phyloP scores from a whole-genome alignment of 1,140 invertebrate genomes.

The Cotesia glomerata region DNA sequence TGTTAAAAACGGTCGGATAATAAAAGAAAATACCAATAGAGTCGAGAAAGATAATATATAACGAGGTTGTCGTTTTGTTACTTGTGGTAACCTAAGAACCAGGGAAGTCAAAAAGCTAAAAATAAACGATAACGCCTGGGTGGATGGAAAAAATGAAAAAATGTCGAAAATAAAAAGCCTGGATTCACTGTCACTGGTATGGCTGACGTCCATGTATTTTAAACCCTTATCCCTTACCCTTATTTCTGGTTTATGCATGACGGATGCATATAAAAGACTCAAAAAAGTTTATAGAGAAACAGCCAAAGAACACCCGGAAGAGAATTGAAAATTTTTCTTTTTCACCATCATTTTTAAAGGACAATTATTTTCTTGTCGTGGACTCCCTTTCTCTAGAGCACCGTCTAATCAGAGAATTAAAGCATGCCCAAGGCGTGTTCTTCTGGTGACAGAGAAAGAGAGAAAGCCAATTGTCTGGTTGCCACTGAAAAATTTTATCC shows the following conservation, averaged over 20 bases:
- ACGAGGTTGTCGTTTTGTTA: neutral
- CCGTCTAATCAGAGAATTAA: constrained; percentile 60
- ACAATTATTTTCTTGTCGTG: constrained; percentile 58
- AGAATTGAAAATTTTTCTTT: constrained; percentile 49
- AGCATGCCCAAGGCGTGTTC: constrained; percentile 45
- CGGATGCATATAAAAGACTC: neutral
- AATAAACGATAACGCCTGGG: too few species aligned
- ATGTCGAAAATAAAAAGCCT: neutral
- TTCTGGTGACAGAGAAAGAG: neutral
- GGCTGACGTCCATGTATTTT: neutral
- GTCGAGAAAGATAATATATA: neutral
- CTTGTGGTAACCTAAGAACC: too few species aligned
- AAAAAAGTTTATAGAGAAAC: constrained; percentile 8
- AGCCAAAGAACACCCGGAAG: constrained; percentile 43
- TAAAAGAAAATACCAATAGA: neutral
- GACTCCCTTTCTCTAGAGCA: constrained; percentile 34
- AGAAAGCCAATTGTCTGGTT: constrained; percentile 16
- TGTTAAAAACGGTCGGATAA: neutral
- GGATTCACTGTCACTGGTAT: neutral
- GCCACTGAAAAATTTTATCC: neutral
- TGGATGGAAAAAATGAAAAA: neutral
- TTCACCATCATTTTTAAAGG: constrained; percentile 42
- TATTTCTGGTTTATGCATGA: neutral
- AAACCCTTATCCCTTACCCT: neutral
- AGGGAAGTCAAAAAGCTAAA: too few species aligned